These are phyloP conservation scores for Ips typographus DNA, from an alignment of 1,140 invertebrate species.

Conservation along the genomic window DNA sequence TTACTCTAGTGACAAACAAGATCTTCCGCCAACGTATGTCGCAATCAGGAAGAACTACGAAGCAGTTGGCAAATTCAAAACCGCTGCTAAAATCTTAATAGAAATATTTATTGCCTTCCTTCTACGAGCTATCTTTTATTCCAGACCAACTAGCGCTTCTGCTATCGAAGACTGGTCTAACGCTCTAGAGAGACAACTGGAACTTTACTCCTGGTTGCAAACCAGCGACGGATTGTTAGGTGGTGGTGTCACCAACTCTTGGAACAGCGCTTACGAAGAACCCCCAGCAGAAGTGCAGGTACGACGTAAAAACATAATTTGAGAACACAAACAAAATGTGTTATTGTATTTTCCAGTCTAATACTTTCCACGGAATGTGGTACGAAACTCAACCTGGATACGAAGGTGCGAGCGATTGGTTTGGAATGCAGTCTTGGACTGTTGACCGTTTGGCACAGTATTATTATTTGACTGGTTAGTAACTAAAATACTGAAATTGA, in stretches of 20 bases:
- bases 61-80: too few relatives aligned
- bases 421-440: slow-evolving; percentile 39
- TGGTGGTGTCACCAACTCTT: slow-evolving; percentile 38
- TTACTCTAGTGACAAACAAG: too few relatives aligned
- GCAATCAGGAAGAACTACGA: too few relatives aligned
- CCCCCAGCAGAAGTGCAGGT: slow-evolving; percentile 20
- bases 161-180: slow-evolving; percentile 34
- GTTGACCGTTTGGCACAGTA: slow-evolving; percentile 37
- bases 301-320: not conserved
- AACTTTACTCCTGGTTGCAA: slow-evolving; percentile 37
- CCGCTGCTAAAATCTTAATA: too few relatives aligned
- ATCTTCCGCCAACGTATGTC: too few relatives aligned
- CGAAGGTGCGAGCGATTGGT: slow-evolving; percentile 39
- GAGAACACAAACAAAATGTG: not conserved
- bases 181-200: slow-evolving; percentile 33
- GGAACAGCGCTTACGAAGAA: slow-evolving; percentile 32
- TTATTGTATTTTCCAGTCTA: not conserved
- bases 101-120: too few relatives aligned
- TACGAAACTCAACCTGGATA: slow-evolving; percentile 38
- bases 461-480: slow-evolving; percentile 34
- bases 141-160: slow-evolving; percentile 7
- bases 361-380: slow-evolving; percentile 40
- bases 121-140: too few relatives aligned
- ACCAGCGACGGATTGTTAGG: slow-evolving; percentile 35
- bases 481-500: not conserved